Conservation (phyloP, 2,888 invertebrate species). For the Torymus tubicola region DNA sequence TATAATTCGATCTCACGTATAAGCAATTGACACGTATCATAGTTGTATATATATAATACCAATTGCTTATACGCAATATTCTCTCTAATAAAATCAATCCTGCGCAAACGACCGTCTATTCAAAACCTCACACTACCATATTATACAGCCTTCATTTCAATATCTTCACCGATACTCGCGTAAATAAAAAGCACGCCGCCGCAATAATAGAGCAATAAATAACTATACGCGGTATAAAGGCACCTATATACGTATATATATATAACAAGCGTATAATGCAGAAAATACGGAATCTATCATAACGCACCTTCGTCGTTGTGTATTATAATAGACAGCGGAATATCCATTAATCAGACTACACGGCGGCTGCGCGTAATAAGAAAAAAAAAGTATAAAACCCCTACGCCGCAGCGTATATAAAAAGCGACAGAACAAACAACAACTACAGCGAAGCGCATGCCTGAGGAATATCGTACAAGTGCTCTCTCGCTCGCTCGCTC, state of each 20-base stretch:
- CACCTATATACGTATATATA: neutral
- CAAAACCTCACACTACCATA: too few species aligned
- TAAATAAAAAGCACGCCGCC: too few species aligned
- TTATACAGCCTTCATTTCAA: too few species aligned
- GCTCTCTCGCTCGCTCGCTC: neutral
- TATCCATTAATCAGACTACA: slow-evolving; percentile 17
- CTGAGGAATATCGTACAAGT: slow-evolving; percentile 9
- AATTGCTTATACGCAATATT: too few species aligned
- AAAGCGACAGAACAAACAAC: slow-evolving; percentile 4
- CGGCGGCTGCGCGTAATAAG: neutral
- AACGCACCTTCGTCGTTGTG: neutral
- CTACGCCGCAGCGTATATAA: neutral
- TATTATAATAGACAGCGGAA: neutral
- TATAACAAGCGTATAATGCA: neutral
- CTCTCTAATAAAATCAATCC: too few species aligned
- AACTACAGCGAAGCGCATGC: neutral
- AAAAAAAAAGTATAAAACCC: neutral
- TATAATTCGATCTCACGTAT: too few species aligned
- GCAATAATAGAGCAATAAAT: slow-evolving; percentile 23
- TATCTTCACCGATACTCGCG: too few species aligned
- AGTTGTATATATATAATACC: too few species aligned
- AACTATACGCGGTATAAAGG: too few species aligned
- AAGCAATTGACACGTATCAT: too few species aligned
- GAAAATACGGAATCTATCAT: slow-evolving; percentile 9
- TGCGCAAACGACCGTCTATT: too few species aligned